Base-by-base conservation (phyloP, 2,797 vertebrate genomes). In the Sphenodon punctatus region DNA sequence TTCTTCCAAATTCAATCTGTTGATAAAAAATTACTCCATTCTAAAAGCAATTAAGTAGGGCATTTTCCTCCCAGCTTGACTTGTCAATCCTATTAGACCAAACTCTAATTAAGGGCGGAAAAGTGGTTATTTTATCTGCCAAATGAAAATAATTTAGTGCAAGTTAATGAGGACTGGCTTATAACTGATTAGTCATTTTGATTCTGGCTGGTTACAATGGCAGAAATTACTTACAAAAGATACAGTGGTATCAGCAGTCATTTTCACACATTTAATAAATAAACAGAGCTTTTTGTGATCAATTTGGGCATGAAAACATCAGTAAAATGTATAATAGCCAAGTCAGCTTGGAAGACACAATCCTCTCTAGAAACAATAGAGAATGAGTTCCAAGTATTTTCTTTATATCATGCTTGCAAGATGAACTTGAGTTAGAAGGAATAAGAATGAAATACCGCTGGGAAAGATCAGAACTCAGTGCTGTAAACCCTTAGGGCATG, bases 121-220 rank as follows among this genome's bases (percentile, higher is more conserved):
- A 93, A 93, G 85, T 89, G 76, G 88, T 89, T 92, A 93, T 92
- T 94, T 93, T 93, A 93, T 94, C 89, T 94, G 90, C 88, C 93
- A 96, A 94, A 93, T 91, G 89, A 94, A 96, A 95, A 95, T 94
- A 94, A 95, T 94, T 91, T 91, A 93, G 84, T 92, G 79, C 32
- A 76, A 92, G 81, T 92, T 94, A 95, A 93, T 94, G 93, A 94
- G 86, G 71, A 81, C 69, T 85, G 77, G 75, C 71, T 92, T 90
- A 84, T 74, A 91, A 93, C 86, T 90, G 93, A 94, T 91, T 91
- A 93, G 92, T 83, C 89, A 90, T 91, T 95, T 94, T 93, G 81
- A 94, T 88, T 92, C 87, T 60, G 58, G 80, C 72, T 93, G 91
- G 77, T 90, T 93, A 86, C 86, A 93, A 87, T 75, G 71, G 75